Evolutionary conservation across 2,888 invertebrate species (phyloP), one percentile per base, ranked within the genome.

Genomic region (Hecatera dysodea): DNA sequence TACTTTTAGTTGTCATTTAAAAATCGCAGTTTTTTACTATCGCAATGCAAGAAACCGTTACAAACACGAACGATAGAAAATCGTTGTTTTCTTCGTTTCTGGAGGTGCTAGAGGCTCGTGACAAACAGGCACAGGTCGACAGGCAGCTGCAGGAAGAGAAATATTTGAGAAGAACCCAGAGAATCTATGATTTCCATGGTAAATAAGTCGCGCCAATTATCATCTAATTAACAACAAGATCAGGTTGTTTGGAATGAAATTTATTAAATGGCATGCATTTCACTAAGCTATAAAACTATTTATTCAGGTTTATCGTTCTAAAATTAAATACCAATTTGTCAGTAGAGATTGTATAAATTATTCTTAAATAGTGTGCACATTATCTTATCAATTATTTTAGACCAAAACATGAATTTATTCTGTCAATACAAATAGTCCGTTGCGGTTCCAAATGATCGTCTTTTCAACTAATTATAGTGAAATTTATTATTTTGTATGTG

Each of bases 41-140:
- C 81, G 93, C 88, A 90, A 95, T 95, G 95, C 94, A 95, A 93
- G 95, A 95, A 94, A 95, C 95, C 95, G 95, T 95, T 95, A 94
- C 92, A 84, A 95, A 91, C 86, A 87, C 92, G 81, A 93, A 88
- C 86, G 94, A 95, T 87, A 90, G 90, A 85, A 95, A 94, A 93
- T 94, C 95, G 63, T 84, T 96, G 78, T 93, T 95, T 90, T 93
- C 95, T 50, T 93, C 95, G 27, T 92, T 94, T 75, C 86, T 96
- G 85, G 95, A 95, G 70, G 91, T 94, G 66, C 82, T 95, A 78
- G 96, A 96, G 75, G 91, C 92, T 42, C 89, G 91, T 72, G 93
- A 95, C 71, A 92, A 91, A 79, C 93, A 94, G 78, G 92, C 90
- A 24, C 91, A 93, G 71, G 90, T 90, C 17, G 94, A 94, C 62